Percentiles rank a stretch among this genome's conserved stretches.
phyloP scores from a whole-genome alignment of 2,797 vertebrate species.

The Premnoplex brunnescens region DNA sequence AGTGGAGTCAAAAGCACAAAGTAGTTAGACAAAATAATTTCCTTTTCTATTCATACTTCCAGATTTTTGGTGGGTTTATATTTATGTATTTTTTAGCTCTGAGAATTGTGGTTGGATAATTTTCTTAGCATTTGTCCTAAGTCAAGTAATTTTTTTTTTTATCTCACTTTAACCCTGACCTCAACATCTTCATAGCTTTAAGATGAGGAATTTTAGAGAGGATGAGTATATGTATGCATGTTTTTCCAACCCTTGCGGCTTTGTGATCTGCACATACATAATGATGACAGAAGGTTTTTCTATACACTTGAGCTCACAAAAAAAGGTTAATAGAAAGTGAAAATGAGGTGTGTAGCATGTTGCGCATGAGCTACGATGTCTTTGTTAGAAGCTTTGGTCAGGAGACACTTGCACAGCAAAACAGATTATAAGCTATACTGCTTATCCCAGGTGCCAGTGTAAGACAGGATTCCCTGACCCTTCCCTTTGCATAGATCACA shows the following conservation, averaged over 20 bases:
- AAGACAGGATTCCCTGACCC: neutral
- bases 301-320: constrained; percentile 31
- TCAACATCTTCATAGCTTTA: neutral
- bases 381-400: constrained; percentile 38
- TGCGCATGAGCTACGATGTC: constrained; percentile 20
- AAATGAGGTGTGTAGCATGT: constrained; percentile 52
- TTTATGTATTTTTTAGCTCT: neutral
- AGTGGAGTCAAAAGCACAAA: neutral
- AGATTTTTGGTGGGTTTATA: neutral
- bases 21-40: neutral
- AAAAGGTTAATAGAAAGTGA: constrained; percentile 52
- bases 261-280: neutral
- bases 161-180: neutral
- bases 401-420: neutral
- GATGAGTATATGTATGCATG: neutral
- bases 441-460: neutral
- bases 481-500: constrained; percentile 3
- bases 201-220: neutral
- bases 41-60: neutral
- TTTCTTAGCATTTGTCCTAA: neutral
- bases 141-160: neutral
- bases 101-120: neutral
- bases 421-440: neutral
- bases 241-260: neutral
- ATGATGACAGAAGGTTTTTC: constrained; percentile 42